Evolutionary conservation across 1,140 invertebrate species (phyloP).

Genomic region (Drosophila chauvacae): DNA sequence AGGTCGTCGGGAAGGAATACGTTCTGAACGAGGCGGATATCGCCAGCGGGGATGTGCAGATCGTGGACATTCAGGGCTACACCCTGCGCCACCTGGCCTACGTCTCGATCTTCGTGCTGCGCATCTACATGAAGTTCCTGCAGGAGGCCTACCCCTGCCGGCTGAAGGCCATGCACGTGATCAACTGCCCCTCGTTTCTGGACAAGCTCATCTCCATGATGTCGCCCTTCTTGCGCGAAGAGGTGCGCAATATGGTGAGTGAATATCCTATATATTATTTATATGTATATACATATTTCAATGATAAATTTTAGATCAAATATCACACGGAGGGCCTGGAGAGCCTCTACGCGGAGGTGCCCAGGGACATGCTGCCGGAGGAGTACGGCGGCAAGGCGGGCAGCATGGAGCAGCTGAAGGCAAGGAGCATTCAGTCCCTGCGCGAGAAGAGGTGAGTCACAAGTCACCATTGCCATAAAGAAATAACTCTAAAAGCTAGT

Average conservation of each 20-base stretch:
- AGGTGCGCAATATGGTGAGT: slow-evolving; percentile 85
- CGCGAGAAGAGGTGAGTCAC: slow-evolving; percentile 59
- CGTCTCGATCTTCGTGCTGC: slow-evolving; percentile 86
- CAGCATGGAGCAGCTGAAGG: slow-evolving; percentile 86
- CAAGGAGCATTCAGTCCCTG: slow-evolving; percentile 85
- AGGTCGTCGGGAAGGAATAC: background rate
- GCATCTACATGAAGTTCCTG: slow-evolving; percentile 73
- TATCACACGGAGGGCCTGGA: slow-evolving; percentile 88
- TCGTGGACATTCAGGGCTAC: slow-evolving; percentile 88
- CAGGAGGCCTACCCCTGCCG: slow-evolving; percentile 91
- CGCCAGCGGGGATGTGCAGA: slow-evolving; percentile 87
- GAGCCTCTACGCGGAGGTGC: slow-evolving; percentile 87
- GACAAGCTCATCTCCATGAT: slow-evolving; percentile 87
- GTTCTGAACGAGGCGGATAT: slow-evolving; percentile 43
- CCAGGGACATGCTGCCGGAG: slow-evolving; percentile 87
- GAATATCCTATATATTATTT: background rate
- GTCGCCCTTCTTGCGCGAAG: slow-evolving; percentile 88
- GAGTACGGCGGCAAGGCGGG: slow-evolving; percentile 89
- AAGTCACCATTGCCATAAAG: no score
- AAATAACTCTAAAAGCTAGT: background rate
- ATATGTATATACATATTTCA: background rate
- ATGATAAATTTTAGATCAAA: slow-evolving; percentile 82
- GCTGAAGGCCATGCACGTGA: slow-evolving; percentile 90
- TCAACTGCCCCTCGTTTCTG: slow-evolving; percentile 88
- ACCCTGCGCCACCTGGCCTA: slow-evolving; percentile 87